Base-by-base conservation (phyloP, 2,113 vertebrate species). In the Nesogale talazaci region DNA sequence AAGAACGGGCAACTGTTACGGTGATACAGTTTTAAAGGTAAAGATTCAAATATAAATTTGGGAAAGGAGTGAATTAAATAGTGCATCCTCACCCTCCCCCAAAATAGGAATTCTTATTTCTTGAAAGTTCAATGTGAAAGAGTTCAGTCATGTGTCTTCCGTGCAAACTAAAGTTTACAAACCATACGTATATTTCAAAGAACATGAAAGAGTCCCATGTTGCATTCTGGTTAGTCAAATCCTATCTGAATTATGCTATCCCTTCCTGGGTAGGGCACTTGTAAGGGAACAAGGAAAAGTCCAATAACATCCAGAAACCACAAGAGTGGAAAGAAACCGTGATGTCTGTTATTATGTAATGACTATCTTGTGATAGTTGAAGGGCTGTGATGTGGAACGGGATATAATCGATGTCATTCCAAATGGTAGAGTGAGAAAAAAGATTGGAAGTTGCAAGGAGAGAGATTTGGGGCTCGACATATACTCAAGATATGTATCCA, bases 1-100 rank as follows among this genome's bases (percentile, higher is more conserved):
- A 56, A 74, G 78, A 83, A 85, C 85, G 31, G 16, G 3, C 2
- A 57, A 67, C 59, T 82, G 87, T 52, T 83, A 29, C 61, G 70
- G 89, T 63, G 46, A 91, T 38, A 69, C 17, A 89, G 40, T 42
- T 80, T 83, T 67, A 89, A 91, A 89, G 40, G 16, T 91, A 75
- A 93, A 89, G 69, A 74, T 92, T 92, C 52, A 94, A 86, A 94
- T 86, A 74, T 76, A 86, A 84, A 89, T 29, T 81, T 20, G 83
- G 17, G 11, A 89, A 88, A 75, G 16, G 61, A 84, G n/a, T 70
- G 4, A 88, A 70, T 34, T 61, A 2, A 93, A 31, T 94, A 89
- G 83, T 91, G 46, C 46, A 52, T 52, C 10, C 46, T 7, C 46
- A 9, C 46, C 46, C 46, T 52, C 10, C 46, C 46, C 46, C 4